Evolutionary conservation across 1,140 invertebrate species (phyloP).

Genomic region (Drosophila guanche): DNA sequence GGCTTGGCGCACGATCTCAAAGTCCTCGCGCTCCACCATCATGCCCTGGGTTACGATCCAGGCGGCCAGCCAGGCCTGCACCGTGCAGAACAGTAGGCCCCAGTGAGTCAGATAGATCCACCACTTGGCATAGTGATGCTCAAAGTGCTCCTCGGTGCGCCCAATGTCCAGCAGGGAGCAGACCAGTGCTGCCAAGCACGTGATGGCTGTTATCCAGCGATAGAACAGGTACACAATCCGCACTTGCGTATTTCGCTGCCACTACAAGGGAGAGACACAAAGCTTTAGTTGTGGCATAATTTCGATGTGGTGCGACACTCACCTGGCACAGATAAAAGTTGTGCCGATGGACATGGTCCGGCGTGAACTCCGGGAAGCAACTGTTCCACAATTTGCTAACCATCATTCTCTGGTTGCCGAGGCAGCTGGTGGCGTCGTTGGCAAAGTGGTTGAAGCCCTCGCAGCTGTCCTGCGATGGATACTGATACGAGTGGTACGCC

Average conservation of each 20-base stretch:
- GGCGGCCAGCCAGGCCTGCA: conserved; percentile 83
- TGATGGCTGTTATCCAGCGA: conserved; percentile 85
- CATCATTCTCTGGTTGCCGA: conserved; percentile 83
- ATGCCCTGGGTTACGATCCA: conserved; percentile 83
- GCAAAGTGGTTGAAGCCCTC: conserved; percentile 78
- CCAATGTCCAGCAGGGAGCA: conserved; percentile 85
- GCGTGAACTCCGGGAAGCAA: conserved; percentile 82
- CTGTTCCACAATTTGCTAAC: conserved; percentile 83
- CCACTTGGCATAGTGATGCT: conserved; percentile 85
- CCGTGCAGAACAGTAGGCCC: conserved; percentile 85
- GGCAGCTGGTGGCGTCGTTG: conserved; percentile 68
- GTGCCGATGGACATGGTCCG: conserved; percentile 82
- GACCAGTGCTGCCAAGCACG: conserved; percentile 84
- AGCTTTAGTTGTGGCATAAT: neutral
- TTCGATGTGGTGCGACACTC: conserved; percentile 10
- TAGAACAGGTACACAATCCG: conserved; percentile 85
- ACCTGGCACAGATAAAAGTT: conserved; percentile 83
- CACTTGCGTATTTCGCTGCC: conserved; percentile 84
- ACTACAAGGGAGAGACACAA: conserved; percentile 62
- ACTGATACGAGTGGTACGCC: conserved; percentile 69
- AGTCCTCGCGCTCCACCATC: conserved; percentile 83
- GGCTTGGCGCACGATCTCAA: conserved; percentile 78
- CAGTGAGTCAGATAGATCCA: conserved; percentile 89
- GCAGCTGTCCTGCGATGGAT: conserved; percentile 77
- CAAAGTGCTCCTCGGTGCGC: conserved; percentile 79